Conservation (phyloP, 92 coral and sea anemone genomes). For the Parazoanthus darwini region DNA sequence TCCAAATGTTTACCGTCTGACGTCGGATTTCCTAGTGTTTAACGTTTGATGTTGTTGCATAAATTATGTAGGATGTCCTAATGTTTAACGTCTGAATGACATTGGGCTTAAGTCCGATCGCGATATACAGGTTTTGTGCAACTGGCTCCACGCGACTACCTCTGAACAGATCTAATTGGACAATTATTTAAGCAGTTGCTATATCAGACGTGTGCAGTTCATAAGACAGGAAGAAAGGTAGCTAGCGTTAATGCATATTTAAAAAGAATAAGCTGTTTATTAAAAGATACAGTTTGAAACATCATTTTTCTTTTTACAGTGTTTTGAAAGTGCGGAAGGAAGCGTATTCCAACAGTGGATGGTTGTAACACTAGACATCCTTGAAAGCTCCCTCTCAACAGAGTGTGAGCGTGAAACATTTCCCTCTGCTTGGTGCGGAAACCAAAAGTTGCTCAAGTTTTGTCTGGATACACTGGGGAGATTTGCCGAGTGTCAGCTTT, state of each 20-base stretch:
- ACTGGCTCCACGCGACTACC: no score
- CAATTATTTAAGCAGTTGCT: no score
- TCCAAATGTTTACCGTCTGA: no score
- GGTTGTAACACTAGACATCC: constrained; percentile 19
- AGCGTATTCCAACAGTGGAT: background rate
- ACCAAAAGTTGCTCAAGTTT: constrained; percentile 54
- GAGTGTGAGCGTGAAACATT: background rate
- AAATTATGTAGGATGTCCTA: no score
- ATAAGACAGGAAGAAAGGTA: no score
- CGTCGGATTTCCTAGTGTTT: no score
- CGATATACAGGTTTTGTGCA: no score
- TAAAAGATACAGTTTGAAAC: background rate
- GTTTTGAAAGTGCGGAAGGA: background rate
- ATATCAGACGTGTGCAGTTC: no score
- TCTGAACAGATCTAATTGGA: no score
- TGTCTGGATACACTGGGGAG: constrained; percentile 40
- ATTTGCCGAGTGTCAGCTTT: constrained; percentile 43
- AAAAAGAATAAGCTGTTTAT: background rate
- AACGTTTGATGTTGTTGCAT: no score
- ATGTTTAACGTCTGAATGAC: no score
- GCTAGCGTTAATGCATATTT: background rate
- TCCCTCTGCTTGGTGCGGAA: constrained; percentile 28
- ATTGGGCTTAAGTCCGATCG: no score
- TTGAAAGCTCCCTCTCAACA: constrained; percentile 12
- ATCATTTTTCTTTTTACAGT: background rate